Base-by-base conservation (phyloP, 2,888 invertebrate genomes). In the Lasioglossum leucozonium region DNA sequence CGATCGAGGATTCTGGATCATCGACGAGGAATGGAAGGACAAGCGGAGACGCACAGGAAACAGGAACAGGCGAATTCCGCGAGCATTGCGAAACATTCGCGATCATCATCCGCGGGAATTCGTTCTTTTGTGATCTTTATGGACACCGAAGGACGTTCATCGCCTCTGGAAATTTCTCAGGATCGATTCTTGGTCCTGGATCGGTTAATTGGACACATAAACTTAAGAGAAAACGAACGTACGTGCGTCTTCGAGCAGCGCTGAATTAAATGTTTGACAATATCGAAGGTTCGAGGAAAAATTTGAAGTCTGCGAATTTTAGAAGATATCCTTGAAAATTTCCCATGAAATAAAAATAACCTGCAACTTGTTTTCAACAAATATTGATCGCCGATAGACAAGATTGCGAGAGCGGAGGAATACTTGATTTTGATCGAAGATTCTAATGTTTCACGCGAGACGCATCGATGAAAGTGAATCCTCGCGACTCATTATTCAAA, bases 11-110 rank as follows among this genome's bases (percentile, higher is more conserved):
- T 91, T 90, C 89, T 84, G 90, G 91, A 89, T 94, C 93, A 93
- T 92, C 91, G 89, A 58, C 82, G 72, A 88, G 90, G 93, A 93
- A 94, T 93, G 93, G 91, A 89, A 94, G 93, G 93, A 92, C 93
- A 80, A 81, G 34, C 4, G 58, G 79, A 55, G 72, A 79, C 47
- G 44, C 78, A 71, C 81, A 85, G 86, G 89, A 88, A 90, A 80
- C 84, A 82, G 85, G 87, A 85, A 88, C 90, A 90, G 88, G 81
- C 87, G 92, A 89, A 93, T 92, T 91, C 92, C 91, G 81, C 62
- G 55, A 73, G 62, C n/a, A 85, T 91, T 92, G 89, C 86, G 88
- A 92, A 91, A 92, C 81, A 42, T 18, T 69, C 30, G 37, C 81
- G 72, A 82, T 88, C 79, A 79, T 79, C 81, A 76, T 84, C 79